Evolutionary conservation across 1,140 invertebrate species (phyloP), one percentile per base, ranked within the genome.

Genomic region (Halesus radiatus): DNA sequence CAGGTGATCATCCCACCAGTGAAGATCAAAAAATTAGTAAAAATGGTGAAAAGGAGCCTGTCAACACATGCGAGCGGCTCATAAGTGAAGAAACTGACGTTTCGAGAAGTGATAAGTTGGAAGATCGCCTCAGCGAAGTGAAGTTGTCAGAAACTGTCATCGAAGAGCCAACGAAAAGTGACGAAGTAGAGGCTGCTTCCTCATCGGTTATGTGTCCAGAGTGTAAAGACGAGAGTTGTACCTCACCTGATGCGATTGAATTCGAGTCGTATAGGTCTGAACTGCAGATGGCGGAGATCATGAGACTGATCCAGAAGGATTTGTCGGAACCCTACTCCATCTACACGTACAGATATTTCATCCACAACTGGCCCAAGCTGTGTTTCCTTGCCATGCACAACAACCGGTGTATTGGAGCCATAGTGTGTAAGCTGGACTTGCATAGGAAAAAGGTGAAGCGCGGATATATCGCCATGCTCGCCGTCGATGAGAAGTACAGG

Each of bases 301-400:
- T 99, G 97, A 94, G 95, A 91, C 93, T 99, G 85, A 99, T 99
- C 87, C 98, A 99, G 87, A 98, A 98, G 88, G 98, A 99, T 91
- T 92, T 99, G 82, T 99, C 98, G 80, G 98, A 99, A 93, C 98
- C 98, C 32, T 99, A 99, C 91, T 99, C 98, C 80, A 99, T 99
- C 90, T 99, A 99, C 89, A 99, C 98, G 52, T 99, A 99, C 92
- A 94, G 98, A 91, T 99, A 99, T 92, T 99, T 99, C 91, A 99
- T 99, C 88, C 97, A 99, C 88, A 99, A 99, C 90, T 99, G 98
- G 98, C 98, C 98, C 88, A 97, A 99, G 91, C 90, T 99, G 79
- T 99, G 98, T 90, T 98, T 99, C 90, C 91, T 99, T 91, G 96
- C 96, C 84, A 95, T 96, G 92, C 92, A 96, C 90, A 93, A 93